phyloP scores from a whole-genome alignment of 2,797 vertebrate genomes.

The Pseudochirops corinnae region DNA sequence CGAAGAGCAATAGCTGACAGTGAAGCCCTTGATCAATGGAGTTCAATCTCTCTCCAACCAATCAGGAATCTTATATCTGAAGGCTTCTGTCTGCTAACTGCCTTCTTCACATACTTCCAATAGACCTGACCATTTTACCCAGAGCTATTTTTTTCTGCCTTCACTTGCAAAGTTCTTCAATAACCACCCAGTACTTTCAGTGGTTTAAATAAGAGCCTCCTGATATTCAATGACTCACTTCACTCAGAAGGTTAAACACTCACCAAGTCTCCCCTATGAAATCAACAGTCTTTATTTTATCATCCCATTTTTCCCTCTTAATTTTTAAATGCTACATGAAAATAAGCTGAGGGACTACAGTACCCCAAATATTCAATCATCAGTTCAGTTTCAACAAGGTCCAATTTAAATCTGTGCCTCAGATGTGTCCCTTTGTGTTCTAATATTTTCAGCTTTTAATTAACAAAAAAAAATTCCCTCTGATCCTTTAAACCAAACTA shows the following conservation, averaged over 20 bases:
- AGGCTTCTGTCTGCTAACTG: background rate
- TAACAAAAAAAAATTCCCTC: background rate
- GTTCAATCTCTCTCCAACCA: background rate
- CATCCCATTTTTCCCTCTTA: background rate
- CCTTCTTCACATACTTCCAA: background rate
- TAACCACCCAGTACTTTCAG: background rate
- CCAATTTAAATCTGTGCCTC: background rate
- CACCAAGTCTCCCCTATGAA: background rate
- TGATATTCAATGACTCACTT: background rate
- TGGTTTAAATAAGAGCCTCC: background rate
- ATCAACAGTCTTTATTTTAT: background rate
- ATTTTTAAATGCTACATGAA: background rate
- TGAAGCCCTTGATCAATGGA: background rate
- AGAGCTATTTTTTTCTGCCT: background rate
- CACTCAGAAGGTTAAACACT: background rate
- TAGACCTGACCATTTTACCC: background rate
- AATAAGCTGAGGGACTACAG: background rate
- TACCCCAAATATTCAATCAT: background rate
- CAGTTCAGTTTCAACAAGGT: background rate
- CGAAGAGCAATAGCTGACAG: background rate
- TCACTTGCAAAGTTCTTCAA: background rate
- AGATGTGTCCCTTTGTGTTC: background rate
- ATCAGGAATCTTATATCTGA: background rate
- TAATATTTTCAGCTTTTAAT: background rate
- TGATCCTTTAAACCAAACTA: background rate